Conservation (phyloP, 30 jellyfish, hydroid and myxozoan genomes). For the Clytia hemisphaerica region DNA sequence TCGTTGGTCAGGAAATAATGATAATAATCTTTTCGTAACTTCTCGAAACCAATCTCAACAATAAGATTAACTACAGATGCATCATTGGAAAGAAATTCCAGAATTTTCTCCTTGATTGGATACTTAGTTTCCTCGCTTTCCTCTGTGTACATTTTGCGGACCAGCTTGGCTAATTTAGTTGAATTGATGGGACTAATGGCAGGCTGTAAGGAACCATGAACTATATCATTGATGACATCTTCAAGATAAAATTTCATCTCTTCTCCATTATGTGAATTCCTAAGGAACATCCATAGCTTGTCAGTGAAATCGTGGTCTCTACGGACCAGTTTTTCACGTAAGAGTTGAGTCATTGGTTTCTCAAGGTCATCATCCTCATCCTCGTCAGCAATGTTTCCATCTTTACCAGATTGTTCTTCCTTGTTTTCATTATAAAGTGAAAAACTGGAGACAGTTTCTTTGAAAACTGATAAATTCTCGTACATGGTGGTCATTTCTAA, state of each 20-base stretch:
- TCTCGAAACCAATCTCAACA: slow-evolving; percentile 23
- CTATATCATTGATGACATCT: slow-evolving; percentile 10
- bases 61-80: neutral
- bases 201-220: slow-evolving; percentile 30
- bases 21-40: slow-evolving; percentile 27
- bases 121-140: slow-evolving; percentile 16
- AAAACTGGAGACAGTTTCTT: slow-evolving; percentile 27
- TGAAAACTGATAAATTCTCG: slow-evolving; percentile 4
- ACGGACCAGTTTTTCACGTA: slow-evolving; percentile 17
- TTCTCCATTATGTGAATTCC: neutral
- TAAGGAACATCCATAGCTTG: slow-evolving; percentile 19
- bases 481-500: neutral
- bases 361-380: slow-evolving; percentile 27
- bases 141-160: slow-evolving; percentile 25
- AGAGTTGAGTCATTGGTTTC: slow-evolving; percentile 26
- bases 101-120: slow-evolving; percentile 1
- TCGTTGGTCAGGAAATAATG: slow-evolving; percentile 15
- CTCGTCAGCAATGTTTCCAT: slow-evolving; percentile 6
- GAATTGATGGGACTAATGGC: slow-evolving; percentile 30
- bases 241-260: slow-evolving; percentile 12
- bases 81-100: slow-evolving; percentile 18
- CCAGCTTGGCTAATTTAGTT: slow-evolving; percentile 9
- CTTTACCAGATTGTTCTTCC: too few species aligned
- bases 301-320: slow-evolving; percentile 38
- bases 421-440: too few species aligned